Percentiles rank a stretch among this genome's conserved stretches.
Evolutionary conservation across 2,113 vertebrate genomes (phyloP).

Genomic region (Plecotus auritus): DNA sequence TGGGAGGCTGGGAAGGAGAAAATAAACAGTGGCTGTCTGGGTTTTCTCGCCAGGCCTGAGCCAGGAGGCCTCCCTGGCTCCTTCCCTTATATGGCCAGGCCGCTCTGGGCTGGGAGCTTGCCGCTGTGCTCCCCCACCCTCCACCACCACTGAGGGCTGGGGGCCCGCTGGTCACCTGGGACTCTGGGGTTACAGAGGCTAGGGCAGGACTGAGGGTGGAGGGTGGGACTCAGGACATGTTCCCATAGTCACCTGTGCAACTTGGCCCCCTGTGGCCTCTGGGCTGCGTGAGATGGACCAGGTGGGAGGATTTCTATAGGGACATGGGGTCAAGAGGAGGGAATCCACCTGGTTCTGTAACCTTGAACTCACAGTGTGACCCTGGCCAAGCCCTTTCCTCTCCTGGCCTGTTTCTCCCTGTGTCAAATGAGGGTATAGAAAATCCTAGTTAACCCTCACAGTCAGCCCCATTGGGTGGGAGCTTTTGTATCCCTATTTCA

Average conservation of each 20-base stretch:
- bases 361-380: neutral
- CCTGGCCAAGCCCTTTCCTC: neutral
- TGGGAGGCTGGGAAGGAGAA: conserved; percentile 46
- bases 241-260: neutral
- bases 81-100: conserved; percentile 74
- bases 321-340: neutral
- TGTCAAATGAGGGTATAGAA: neutral
- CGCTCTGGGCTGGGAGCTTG: conserved; percentile 21
- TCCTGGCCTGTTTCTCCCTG: neutral
- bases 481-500: neutral
- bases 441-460: neutral
- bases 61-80: conserved; percentile 44
- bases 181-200: neutral
- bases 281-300: neutral
- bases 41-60: conserved; percentile 57
- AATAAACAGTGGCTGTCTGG: conserved; percentile 74
- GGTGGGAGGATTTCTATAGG: neutral
- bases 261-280: neutral
- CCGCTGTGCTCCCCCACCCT: neutral
- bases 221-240: neutral
- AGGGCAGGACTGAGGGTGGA: neutral
- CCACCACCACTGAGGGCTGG: neutral
- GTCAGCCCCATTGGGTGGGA: neutral
- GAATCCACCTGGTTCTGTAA: neutral
- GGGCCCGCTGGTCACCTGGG: neutral